These are phyloP conservation scores for Drosophila formosana DNA, from an alignment of 2,888 invertebrate genomes.

Conservation along the genomic window DNA sequence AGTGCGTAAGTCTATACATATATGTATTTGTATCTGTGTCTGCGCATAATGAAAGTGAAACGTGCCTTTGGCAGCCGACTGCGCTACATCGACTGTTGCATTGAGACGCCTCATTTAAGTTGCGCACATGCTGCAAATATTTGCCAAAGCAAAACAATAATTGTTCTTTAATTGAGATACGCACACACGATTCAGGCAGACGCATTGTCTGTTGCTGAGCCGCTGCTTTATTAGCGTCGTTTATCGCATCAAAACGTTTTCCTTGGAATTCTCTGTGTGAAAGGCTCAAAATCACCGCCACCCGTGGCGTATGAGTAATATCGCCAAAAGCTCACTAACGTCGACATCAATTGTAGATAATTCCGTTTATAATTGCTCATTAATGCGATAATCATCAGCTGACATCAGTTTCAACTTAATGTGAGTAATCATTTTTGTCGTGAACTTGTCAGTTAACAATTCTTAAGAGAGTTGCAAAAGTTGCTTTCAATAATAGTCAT, in stretches of 20 bases:
- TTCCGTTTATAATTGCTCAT: slow-evolving; percentile 37
- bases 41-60: slow-evolving; percentile 54
- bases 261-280: slow-evolving; percentile 38
- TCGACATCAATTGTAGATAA: slow-evolving; percentile 11
- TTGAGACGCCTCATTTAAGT: slow-evolving; percentile 52
- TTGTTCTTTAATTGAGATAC: slow-evolving; percentile 60
- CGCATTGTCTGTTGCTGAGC: slow-evolving; percentile 7
- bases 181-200: slow-evolving; percentile 1
- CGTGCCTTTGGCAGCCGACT: slow-evolving; percentile 38
- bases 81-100: slow-evolving; percentile 35
- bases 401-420: slow-evolving; percentile 3
- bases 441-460: slow-evolving; percentile 8
- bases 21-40: slow-evolving; percentile 8
- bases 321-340: slow-evolving; percentile 5
- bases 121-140: slow-evolving; percentile 61
- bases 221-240: slow-evolving; percentile 24
- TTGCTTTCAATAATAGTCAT: not conserved
- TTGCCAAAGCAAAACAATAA: slow-evolving; percentile 62
- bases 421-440: slow-evolving; percentile 41
- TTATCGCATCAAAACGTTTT: slow-evolving; percentile 27
- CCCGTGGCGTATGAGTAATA: slow-evolving; percentile 55
- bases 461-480: not conserved
- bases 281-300: slow-evolving; percentile 37
- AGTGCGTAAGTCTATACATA: slow-evolving; percentile 41
- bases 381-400: slow-evolving; percentile 36